Conservation (phyloP, 1,140 invertebrate genomes). For the Papilio machaon region DNA sequence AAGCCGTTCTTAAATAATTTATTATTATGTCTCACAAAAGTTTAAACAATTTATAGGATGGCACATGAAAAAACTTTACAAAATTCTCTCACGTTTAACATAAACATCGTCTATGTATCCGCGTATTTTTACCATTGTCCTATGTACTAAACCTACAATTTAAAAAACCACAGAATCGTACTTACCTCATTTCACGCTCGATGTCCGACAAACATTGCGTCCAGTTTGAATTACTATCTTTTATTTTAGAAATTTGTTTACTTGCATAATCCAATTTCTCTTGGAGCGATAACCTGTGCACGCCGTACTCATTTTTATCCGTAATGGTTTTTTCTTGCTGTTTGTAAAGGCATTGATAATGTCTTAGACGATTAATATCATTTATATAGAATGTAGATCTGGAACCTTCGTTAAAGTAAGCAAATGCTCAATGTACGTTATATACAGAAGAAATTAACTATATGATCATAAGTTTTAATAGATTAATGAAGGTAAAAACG, state of each 20-base stretch:
- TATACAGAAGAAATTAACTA: not conserved
- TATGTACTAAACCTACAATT: slow-evolving; percentile 21
- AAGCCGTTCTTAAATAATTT: no score
- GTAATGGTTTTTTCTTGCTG: slow-evolving; percentile 18
- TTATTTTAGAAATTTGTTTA: slow-evolving; percentile 30
- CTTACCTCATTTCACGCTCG: slow-evolving; percentile 60
- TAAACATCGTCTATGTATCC: not conserved
- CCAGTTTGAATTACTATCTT: slow-evolving; percentile 35
- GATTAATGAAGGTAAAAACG: no score
- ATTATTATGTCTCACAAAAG: no score
- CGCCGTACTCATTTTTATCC: slow-evolving; percentile 25
- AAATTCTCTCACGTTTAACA: not conserved
- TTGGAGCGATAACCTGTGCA: slow-evolving; percentile 4
- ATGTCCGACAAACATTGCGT: slow-evolving; percentile 50
- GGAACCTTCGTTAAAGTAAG: not conserved
- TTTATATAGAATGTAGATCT: not conserved
- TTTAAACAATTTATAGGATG: not conserved
- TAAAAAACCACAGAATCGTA: slow-evolving; percentile 48
- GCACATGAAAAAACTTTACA: not conserved
- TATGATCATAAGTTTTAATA: not conserved
- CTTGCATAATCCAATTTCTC: slow-evolving; percentile 37
- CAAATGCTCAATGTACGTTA: no score
- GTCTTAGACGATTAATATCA: slow-evolving; percentile 1
- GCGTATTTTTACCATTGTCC: not conserved
- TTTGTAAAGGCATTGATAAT: slow-evolving; percentile 7